Evolutionary conservation across 1,140 invertebrate genomes (phyloP), one percentile per base, ranked within the genome.

Genomic region (Trinorchestia longiramus): DNA sequence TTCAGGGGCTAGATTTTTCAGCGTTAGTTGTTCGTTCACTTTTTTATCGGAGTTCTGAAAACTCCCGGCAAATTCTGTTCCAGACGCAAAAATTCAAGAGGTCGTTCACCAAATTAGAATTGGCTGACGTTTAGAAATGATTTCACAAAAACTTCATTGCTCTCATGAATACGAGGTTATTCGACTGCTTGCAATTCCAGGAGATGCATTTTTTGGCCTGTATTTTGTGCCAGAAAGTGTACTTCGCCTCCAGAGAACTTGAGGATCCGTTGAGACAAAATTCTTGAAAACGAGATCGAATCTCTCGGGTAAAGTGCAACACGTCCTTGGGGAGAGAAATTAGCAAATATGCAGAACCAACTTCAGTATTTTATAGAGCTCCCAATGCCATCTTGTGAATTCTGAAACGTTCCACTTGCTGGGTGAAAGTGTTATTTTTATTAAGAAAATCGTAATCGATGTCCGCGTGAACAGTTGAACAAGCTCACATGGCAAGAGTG

Each of bases 21-120:
- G 40, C 8, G 92, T 0, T 40, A 43, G 92, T 45, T 94, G 92
- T 43, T n/a, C 43, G 92, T 47, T 47, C 15, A 40, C 41, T 4
- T 94, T 94, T 44, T 94, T 94, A 94, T 94, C 92, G 11, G 11
- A 45, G 92, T 44, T 40, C 43, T 40, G 19, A 94, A 94, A 94
- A 94, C 40, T 44, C 40, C 4, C 45, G 17, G 41, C 92, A 47
- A 94, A 94, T 94, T 94, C 40, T 19, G 15, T 11, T 43, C 36
- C 36, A 36, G 47, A 94, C 45, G 44, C 47, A 47, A n/a, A 40
- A 40, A 0, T 47, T 94, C 11, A 92, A 92, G 43, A 28, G 92
- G 41, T 47, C 44, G 44, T 94, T 94, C 43, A 94, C 92, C 43
- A 94, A 94, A 94, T 94, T 94, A 94, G 92, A 94, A 47, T 45